A percentile compares a stretch with the other conserved stretches of the same genome.
These are phyloP conservation scores for Cylas formicarius DNA, from an alignment of 1,140 invertebrate species.

Conservation along the genomic window DNA sequence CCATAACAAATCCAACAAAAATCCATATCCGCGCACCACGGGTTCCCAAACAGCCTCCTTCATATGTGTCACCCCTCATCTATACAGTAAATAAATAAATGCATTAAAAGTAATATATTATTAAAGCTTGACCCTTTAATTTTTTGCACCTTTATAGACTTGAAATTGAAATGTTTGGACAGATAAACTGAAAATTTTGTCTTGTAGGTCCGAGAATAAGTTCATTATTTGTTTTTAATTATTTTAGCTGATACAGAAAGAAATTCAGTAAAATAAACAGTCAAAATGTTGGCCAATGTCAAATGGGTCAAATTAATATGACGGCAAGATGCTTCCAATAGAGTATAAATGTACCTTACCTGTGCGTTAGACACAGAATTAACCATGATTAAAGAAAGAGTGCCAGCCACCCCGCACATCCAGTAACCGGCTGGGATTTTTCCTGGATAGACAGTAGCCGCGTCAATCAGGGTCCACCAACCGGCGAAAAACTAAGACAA, in stretches of 20 bases:
- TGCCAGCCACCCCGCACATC: conserved; percentile 91
- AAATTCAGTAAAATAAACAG: no score
- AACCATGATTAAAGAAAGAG: conserved; percentile 92
- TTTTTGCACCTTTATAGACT: no score
- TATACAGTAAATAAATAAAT: no score
- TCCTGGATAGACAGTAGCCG: conserved; percentile 69
- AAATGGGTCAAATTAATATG: no score
- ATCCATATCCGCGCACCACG: conserved; percentile 90
- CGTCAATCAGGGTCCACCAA: conserved; percentile 98
- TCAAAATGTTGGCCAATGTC: no score
- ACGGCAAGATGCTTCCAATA: conserved; percentile 3
- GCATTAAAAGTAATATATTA: no score
- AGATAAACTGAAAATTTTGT: no score
- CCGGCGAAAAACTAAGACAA: conserved; percentile 82
- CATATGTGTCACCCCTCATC: conserved; percentile 79
- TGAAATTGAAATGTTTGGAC: no score
- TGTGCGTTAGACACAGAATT: conserved; percentile 95
- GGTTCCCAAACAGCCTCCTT: conserved; percentile 80
- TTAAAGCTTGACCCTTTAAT: no score
- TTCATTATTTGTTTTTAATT: no score
- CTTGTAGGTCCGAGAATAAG: no score
- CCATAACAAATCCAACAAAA: conserved; percentile 92
- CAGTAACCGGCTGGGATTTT: conserved; percentile 75
- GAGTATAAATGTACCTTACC: conserved; percentile 46
- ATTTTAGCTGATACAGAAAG: no score